A percentile compares a stretch with the other conserved stretches of the same genome.
Conservation (phyloP, 2,888 invertebrate genomes). For the Gymnosoma rotundatum region DNA sequence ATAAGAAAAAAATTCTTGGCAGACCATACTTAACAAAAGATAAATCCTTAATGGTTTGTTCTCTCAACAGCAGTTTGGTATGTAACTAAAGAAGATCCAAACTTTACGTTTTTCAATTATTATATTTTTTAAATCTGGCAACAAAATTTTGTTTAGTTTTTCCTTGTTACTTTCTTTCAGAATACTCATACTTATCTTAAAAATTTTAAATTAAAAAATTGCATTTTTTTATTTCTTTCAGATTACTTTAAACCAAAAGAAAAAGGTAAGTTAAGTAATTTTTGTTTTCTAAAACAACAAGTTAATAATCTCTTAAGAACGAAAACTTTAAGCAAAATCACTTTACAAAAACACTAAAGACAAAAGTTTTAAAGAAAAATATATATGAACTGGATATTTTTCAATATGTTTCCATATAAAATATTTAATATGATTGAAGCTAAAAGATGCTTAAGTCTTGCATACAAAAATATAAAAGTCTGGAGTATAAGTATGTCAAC, state of each 20-base stretch:
- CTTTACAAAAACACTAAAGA: slow-evolving; percentile 40
- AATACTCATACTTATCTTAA: not conserved
- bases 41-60: too few species aligned
- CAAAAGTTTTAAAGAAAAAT: slow-evolving; percentile 44
- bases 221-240: slow-evolving; percentile 22
- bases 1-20: too few species aligned
- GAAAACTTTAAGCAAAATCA: slow-evolving; percentile 44
- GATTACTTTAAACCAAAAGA: slow-evolving; percentile 17
- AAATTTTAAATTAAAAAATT: not conserved
- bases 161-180: too few species aligned
- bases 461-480: not conserved
- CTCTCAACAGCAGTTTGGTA: too few species aligned
- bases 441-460: not conserved
- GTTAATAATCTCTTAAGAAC: slow-evolving; percentile 23
- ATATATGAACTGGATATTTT: slow-evolving; percentile 9
- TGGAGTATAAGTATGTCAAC: not conserved
- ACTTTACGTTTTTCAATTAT: too few species aligned
- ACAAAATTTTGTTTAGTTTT: too few species aligned
- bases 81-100: too few species aligned
- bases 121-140: too few species aligned
- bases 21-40: too few species aligned
- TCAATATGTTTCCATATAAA: slow-evolving; percentile 47
- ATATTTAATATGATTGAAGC: not conserved
- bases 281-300: slow-evolving; percentile 15
- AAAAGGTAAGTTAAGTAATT: slow-evolving; percentile 39